Conservation (phyloP, 2,888 invertebrate species). For the Zaprionus lineosus region DNA sequence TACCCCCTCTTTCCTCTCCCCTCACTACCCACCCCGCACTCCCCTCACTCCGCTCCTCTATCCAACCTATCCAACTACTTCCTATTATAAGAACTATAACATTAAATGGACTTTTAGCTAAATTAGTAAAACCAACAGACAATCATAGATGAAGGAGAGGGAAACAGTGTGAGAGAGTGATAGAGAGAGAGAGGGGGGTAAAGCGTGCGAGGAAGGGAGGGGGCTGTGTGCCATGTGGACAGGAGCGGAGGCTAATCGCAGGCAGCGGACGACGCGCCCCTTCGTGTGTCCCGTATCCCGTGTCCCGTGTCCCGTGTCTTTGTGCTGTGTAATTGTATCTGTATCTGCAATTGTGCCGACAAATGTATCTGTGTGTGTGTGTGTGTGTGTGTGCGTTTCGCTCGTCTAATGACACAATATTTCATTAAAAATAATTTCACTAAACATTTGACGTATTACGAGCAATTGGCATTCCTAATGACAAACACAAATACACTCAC, state of each 20-base stretch:
- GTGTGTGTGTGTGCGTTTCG: conserved; percentile 19
- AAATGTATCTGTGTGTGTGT: conserved; percentile 11
- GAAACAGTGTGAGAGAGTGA: conserved; percentile 1
- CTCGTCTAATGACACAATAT: conserved; percentile 74
- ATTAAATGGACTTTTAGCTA: conserved; percentile 76
- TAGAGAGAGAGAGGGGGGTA: not conserved
- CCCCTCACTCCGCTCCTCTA: too few species aligned
- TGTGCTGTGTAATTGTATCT: conserved; percentile 2
- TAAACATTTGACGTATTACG: conserved; percentile 76
- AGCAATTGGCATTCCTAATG: conserved; percentile 76
- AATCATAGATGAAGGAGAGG: not conserved
- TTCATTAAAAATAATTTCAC: conserved; percentile 78
- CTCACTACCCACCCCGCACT: too few species aligned
- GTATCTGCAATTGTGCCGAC: not conserved
- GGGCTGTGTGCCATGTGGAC: too few species aligned
- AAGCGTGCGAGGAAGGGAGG: too few species aligned
- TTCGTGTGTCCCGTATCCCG: not conserved
- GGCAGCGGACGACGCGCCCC: conserved; percentile 45
- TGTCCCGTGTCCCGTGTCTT: conserved; percentile 8
- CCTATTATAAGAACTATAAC: conserved; percentile 63
- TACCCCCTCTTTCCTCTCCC: too few species aligned
- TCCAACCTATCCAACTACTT: too few species aligned
- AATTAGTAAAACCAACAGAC: conserved; percentile 63
- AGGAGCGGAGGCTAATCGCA: conserved; percentile 36
- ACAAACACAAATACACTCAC: conserved; percentile 36